Evolutionary conservation across 2,113 vertebrate genomes (phyloP).

Genomic region (Coptodon bakossiorum): DNA sequence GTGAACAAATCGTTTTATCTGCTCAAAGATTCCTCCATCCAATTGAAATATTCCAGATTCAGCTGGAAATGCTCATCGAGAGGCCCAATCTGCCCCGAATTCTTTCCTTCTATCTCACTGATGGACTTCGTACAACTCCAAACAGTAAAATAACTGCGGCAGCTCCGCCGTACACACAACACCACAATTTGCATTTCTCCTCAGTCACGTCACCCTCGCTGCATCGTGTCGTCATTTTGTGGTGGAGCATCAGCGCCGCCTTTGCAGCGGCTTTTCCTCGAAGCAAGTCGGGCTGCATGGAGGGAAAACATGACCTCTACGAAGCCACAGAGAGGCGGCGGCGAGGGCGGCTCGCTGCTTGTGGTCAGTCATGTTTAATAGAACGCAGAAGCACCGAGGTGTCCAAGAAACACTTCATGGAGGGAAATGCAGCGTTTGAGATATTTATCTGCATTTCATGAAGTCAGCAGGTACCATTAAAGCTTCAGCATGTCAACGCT

Average conservation of each 20-base stretch:
- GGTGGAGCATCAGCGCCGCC: background rate
- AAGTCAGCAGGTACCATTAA: background rate
- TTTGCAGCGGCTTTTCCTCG: background rate
- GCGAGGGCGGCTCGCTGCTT: background rate
- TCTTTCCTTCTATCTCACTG: background rate
- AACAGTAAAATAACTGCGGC: background rate
- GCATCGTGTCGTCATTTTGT: constrained; percentile 33
- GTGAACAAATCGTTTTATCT: background rate
- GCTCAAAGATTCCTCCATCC: background rate
- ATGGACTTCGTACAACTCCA: background rate
- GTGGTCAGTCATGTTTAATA: background rate
- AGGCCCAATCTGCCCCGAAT: background rate
- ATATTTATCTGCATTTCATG: background rate
- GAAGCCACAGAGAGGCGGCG: background rate
- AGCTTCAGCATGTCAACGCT: background rate
- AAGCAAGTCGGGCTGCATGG: background rate
- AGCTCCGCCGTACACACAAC: background rate
- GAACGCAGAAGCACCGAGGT: background rate
- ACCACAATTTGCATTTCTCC: background rate
- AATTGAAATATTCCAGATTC: background rate
- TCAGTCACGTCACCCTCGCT: constrained; percentile 4
- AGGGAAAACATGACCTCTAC: background rate
- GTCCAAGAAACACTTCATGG: background rate
- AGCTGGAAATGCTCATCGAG: background rate
- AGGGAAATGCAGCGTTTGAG: background rate